Evolutionary conservation across 2,113 vertebrate genomes (phyloP).

Genomic region (Alligator mississippiensis): DNA sequence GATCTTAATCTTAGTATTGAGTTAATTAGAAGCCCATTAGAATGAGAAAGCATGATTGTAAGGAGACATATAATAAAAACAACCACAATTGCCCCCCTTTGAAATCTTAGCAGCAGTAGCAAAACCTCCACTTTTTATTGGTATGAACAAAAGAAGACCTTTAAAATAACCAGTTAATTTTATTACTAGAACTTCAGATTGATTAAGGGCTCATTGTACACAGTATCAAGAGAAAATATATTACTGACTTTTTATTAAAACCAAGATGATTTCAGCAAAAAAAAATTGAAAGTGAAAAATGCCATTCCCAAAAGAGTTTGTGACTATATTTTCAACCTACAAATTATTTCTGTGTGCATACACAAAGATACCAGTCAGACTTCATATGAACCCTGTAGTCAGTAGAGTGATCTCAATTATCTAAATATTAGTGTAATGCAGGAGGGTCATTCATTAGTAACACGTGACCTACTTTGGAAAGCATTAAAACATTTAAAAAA

Average conservation of each 20-base stretch:
- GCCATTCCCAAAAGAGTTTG: neutral
- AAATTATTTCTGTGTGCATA: neutral
- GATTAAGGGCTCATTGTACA: neutral
- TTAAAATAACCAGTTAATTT: neutral
- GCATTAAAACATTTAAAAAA: neutral
- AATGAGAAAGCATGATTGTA: neutral
- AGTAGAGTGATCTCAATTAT: neutral
- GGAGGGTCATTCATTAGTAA: neutral
- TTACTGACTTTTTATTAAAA: neutral
- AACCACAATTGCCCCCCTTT: neutral
- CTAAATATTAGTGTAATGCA: neutral
- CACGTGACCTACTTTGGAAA: neutral
- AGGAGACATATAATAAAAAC: neutral
- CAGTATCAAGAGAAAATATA: neutral
- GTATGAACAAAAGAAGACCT: neutral
- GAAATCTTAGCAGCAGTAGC: neutral
- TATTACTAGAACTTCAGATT: neutral
- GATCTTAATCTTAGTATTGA: neutral
- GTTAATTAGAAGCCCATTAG: neutral
- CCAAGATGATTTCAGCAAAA: neutral
- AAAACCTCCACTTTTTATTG: neutral
- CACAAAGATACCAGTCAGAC: neutral
- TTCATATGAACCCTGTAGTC: neutral
- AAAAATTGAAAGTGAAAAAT: neutral
- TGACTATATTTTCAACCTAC: neutral